A percentile compares a stretch with the other conserved stretches of the same genome.
Conservation (phyloP, 2,797 vertebrate species). For the Poeciliopsis infans region DNA sequence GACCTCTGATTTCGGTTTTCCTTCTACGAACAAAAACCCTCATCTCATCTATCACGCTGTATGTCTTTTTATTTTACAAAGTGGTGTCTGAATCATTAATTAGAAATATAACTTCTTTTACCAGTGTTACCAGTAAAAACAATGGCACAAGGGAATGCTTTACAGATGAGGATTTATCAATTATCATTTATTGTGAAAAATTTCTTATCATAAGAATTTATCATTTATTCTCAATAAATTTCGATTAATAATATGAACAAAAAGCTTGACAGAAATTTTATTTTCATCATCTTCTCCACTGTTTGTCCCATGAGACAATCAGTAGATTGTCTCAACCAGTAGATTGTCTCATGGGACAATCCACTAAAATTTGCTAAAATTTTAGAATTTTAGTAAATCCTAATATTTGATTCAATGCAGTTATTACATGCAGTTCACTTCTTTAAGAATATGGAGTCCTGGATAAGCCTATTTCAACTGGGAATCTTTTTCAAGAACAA, state of each 20-base stretch:
- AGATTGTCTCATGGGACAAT: too few species aligned
- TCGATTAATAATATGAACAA: too few species aligned
- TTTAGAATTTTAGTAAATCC: too few species aligned
- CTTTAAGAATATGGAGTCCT: not conserved
- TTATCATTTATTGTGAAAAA: too few species aligned
- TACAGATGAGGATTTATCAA: not conserved
- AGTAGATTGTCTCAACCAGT: too few species aligned
- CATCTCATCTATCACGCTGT: not conserved
- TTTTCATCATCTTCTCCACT: not conserved
- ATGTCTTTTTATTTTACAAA: slow-evolving; percentile 3
- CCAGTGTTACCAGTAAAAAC: slow-evolving; percentile 1
- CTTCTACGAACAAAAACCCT: not conserved
- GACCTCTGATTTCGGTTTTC: slow-evolving; percentile 8
- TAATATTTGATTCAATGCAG: not conserved
- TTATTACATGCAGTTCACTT: not conserved
- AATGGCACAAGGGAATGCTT: not conserved
- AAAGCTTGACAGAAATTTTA: too few species aligned
- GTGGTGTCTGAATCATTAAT: slow-evolving; percentile 6
- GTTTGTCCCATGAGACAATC: too few species aligned
- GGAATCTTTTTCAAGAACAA: not conserved
- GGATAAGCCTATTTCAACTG: not conserved
- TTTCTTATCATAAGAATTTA: too few species aligned
- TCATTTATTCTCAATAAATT: too few species aligned
- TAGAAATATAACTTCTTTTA: slow-evolving; percentile 14
- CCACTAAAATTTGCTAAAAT: too few species aligned